A percentile compares a stretch with the other conserved stretches of the same genome.
Evolutionary conservation across 2,113 vertebrate species (phyloP).

Genomic region (Panthera tigris): DNA sequence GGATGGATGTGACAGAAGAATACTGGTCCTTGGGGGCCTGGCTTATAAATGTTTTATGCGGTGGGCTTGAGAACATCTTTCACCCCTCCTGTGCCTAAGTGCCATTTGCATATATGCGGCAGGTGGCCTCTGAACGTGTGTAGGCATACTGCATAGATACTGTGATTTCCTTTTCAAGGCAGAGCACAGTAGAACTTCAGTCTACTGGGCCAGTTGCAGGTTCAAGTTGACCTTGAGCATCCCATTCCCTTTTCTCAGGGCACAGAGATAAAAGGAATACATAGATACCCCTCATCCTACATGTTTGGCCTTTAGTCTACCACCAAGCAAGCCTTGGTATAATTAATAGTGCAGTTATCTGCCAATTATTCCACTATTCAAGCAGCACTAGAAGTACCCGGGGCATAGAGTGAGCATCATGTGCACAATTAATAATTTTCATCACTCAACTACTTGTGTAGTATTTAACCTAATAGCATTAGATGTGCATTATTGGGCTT

Average conservation of each 20-base stretch:
- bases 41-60: neutral
- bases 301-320: conserved; percentile 14
- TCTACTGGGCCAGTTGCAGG: neutral
- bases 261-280: neutral
- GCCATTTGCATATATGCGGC: neutral
- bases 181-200: neutral
- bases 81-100: neutral
- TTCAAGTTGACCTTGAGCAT: neutral
- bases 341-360: conserved; percentile 59
- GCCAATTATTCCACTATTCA: conserved; percentile 70
- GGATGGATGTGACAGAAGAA: neutral
- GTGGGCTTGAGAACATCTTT: neutral
- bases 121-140: neutral
- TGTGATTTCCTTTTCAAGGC: neutral
- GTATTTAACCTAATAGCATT: conserved; percentile 62
- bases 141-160: neutral
- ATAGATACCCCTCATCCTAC: neutral
- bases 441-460: conserved; percentile 36
- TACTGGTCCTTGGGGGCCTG: neutral
- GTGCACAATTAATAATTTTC: conserved; percentile 56
- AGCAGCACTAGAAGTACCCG: neutral
- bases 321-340: conserved; percentile 34
- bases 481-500: neutral
- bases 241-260: neutral
- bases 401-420: conserved; percentile 8